Conservation (phyloP, 2,888 invertebrate genomes). For the Hybos culiciformis region DNA sequence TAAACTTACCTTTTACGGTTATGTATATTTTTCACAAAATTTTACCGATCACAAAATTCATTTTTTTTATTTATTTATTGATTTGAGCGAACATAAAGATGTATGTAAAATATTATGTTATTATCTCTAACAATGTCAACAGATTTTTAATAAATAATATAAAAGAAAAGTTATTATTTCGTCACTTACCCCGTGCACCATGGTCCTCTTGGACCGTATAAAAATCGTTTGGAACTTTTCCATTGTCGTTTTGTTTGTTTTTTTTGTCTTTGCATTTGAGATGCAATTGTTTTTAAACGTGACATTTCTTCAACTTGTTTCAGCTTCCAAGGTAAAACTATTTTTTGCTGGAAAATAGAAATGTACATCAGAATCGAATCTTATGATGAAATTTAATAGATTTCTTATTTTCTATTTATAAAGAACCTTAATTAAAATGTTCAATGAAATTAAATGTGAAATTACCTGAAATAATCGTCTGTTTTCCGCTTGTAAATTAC, state of each 20-base stretch:
- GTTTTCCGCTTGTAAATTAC: constrained; percentile 41
- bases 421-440: background rate
- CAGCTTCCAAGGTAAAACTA: constrained; percentile 39
- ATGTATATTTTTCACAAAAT: too few species aligned
- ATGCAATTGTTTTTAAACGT: constrained; percentile 37
- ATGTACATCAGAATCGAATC: too few species aligned
- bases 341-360: constrained; percentile 33
- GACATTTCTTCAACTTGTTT: constrained; percentile 39
- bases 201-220: constrained; percentile 40
- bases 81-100: too few species aligned
- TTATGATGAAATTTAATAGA: too few species aligned
- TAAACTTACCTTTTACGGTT: too few species aligned
- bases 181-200: constrained; percentile 35
- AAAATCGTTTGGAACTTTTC: constrained; percentile 41
- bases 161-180: background rate
- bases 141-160: too few species aligned
- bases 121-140: too few species aligned
- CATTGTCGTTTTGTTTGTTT: constrained; percentile 40
- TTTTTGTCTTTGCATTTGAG: constrained; percentile 38
- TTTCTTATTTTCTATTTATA: background rate
- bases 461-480: constrained; percentile 41
- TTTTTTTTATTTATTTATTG: too few species aligned
- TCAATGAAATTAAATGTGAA: constrained; percentile 2
- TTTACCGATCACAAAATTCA: too few species aligned
- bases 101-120: too few species aligned